Conservation (phyloP, 2,888 invertebrate species). For the Megastigmus dorsalis region DNA sequence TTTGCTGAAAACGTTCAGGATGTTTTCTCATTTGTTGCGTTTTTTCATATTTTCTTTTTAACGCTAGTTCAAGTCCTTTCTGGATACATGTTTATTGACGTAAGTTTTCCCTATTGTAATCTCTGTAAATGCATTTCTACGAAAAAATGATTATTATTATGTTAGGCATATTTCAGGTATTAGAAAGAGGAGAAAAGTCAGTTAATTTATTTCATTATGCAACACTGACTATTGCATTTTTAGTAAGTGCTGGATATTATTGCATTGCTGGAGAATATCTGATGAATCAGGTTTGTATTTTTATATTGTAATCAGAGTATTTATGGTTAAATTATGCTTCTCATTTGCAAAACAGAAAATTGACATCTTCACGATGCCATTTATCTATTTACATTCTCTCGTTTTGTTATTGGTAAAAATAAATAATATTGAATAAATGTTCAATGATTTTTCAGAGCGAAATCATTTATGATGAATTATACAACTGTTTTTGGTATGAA, state of each 20-base stretch:
- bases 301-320: too few relatives aligned
- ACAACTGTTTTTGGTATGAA: constrained; percentile 57
- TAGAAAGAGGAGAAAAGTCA: constrained; percentile 24
- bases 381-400: not conserved
- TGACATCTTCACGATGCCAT: not conserved
- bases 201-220: constrained; percentile 43
- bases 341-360: too few relatives aligned
- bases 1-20: constrained; percentile 55
- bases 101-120: constrained; percentile 38
- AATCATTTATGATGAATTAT: constrained; percentile 51
- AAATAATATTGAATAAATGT: not conserved
- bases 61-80: constrained; percentile 57
- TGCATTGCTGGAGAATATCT: constrained; percentile 59
- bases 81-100: constrained; percentile 57
- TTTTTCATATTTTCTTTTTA: constrained; percentile 58
- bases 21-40: constrained; percentile 56
- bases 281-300: constrained; percentile 55
- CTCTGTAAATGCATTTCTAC: not conserved
- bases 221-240: constrained; percentile 5
- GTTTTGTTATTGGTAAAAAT: not conserved
- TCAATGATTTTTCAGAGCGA: constrained; percentile 51
- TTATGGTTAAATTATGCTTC: too few relatives aligned
- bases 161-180: constrained; percentile 10
- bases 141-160: not conserved
- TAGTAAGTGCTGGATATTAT: constrained; percentile 52